Evolutionary conservation across 2,888 invertebrate genomes (phyloP).

Genomic region (Chloromyia formosa): DNA sequence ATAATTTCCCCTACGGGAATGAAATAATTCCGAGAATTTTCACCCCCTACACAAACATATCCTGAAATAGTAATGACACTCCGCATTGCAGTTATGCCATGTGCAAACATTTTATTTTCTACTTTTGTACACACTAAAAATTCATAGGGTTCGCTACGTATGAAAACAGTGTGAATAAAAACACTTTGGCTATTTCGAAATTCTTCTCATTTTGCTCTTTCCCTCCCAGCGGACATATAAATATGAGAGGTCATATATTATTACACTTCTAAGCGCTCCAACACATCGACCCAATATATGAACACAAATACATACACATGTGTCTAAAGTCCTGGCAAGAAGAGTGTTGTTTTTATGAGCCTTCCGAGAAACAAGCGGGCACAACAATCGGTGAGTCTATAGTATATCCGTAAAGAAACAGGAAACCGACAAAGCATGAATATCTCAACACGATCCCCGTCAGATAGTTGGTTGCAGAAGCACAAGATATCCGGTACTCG

Average conservation of each 20-base stretch:
- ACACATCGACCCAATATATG: too few relatives aligned
- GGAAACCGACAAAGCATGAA: slow-evolving; percentile 6
- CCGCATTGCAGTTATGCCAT: background rate
- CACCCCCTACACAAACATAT: too few relatives aligned
- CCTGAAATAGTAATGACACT: background rate
- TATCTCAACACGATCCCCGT: slow-evolving; percentile 9
- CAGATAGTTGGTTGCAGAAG: background rate
- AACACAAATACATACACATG: background rate
- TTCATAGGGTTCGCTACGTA: background rate
- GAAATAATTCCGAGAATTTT: too few relatives aligned
- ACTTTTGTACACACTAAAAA: background rate
- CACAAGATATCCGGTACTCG: background rate
- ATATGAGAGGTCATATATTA: slow-evolving; percentile 7
- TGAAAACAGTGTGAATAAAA: background rate
- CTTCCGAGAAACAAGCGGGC: background rate
- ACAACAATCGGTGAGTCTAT: background rate
- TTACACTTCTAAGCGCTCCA: background rate
- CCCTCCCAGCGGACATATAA: slow-evolving; percentile 1
- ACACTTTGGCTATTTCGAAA: slow-evolving; percentile 6
- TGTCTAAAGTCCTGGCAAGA: background rate
- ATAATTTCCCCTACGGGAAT: too few relatives aligned
- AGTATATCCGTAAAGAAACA: background rate
- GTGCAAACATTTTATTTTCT: slow-evolving; percentile 6
- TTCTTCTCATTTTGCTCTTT: background rate
- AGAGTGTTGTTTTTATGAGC: slow-evolving; percentile 1